phyloP scores from a whole-genome alignment of 2,888 invertebrate species.

The Ecliptopera silaceata region DNA sequence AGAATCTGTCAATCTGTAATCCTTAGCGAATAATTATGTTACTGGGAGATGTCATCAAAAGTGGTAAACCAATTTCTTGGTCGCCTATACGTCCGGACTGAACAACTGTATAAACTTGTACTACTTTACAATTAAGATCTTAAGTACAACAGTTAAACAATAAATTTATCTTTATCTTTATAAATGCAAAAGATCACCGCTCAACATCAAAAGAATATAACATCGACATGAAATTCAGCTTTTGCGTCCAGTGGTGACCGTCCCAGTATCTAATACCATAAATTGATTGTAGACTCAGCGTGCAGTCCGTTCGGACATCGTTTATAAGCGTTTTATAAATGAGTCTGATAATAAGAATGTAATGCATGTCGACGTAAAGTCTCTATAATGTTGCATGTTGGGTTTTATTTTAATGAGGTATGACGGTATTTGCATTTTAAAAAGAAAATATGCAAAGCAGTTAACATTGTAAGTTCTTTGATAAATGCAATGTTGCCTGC shows the following conservation, averaged over 20 bases:
- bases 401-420: conserved; percentile 39
- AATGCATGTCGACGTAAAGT: conserved; percentile 33
- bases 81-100: too few species aligned
- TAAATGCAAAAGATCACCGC: too few species aligned
- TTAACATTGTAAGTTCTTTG: conserved; percentile 22
- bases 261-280: conserved; percentile 53
- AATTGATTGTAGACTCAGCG: conserved; percentile 75
- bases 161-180: too few species aligned
- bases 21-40: too few species aligned
- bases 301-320: conserved; percentile 61
- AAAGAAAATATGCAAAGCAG: conserved; percentile 37
- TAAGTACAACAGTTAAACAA: too few species aligned
- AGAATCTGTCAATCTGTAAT: too few species aligned
- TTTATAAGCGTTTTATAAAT: conserved; percentile 69
- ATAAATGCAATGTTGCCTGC: conserved; percentile 11
- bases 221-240: background rate
- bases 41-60: too few species aligned
- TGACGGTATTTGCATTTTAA: conserved; percentile 37
- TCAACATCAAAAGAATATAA: too few species aligned
- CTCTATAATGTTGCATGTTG: conserved; percentile 37
- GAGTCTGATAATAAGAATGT: conserved; percentile 49
- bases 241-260: conserved; percentile 22
- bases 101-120: too few species aligned
- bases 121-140: too few species aligned
- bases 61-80: too few species aligned